phyloP scores from a whole-genome alignment of 2,113 vertebrate genomes.

The Seriola rivoliana region DNA sequence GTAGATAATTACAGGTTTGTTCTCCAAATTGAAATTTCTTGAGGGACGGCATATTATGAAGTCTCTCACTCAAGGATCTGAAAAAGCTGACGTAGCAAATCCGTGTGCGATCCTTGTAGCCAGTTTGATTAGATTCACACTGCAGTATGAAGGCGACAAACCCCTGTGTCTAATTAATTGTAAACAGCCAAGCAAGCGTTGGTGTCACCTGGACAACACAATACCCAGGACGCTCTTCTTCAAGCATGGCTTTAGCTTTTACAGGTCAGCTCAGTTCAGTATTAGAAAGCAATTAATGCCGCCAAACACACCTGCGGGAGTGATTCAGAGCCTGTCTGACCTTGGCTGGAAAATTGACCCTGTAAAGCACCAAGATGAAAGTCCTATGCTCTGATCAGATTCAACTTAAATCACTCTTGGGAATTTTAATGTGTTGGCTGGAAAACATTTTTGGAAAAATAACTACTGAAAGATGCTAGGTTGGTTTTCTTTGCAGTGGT shows the following conservation, averaged over 20 bases:
- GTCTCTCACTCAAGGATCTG: slow-evolving; percentile 21
- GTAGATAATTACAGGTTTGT: slow-evolving; percentile 69
- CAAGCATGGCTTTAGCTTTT: slow-evolving; percentile 22
- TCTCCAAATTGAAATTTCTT: slow-evolving; percentile 49
- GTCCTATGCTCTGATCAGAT: slow-evolving; percentile 33
- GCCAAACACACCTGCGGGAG: slow-evolving; percentile 46
- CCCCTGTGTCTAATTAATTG: slow-evolving; percentile 8
- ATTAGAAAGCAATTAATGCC: slow-evolving; percentile 61
- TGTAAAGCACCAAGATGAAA: slow-evolving; percentile 45
- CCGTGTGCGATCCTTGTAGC: slow-evolving; percentile 23
- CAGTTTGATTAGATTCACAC: slow-evolving; percentile 61
- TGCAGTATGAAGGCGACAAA: slow-evolving; percentile 49
- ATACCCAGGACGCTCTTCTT: slow-evolving; percentile 14
- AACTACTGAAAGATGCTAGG: slow-evolving; percentile 24
- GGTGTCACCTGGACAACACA: slow-evolving; percentile 8
- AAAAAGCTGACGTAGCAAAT: slow-evolving; percentile 66
- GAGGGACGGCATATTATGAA: background rate
- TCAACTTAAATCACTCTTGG: slow-evolving; percentile 53
- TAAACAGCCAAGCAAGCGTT: slow-evolving; percentile 30
- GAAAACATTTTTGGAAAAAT: slow-evolving; percentile 45
- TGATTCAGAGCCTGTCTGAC: slow-evolving; percentile 41
- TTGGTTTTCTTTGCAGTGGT: slow-evolving; percentile 20
- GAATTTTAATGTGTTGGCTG: slow-evolving; percentile 54
- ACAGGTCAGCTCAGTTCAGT: slow-evolving; percentile 29
- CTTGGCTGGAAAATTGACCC: slow-evolving; percentile 45